phyloP scores from a whole-genome alignment of 2,797 vertebrate species.

The Naso thynnoides region DNA sequence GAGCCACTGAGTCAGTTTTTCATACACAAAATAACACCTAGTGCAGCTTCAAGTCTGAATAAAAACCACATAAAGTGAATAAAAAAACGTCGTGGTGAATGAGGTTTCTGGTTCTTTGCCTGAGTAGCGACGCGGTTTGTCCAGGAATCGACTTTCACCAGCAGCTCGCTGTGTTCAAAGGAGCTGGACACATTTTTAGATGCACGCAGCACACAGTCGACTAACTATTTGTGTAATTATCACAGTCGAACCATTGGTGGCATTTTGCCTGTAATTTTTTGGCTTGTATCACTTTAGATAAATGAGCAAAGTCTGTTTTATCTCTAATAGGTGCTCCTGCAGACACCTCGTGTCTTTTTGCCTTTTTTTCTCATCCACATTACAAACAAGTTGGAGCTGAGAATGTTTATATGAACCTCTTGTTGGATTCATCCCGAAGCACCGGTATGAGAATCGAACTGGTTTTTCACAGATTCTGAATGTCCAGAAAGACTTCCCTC shows the following conservation, averaged over 20 bases:
- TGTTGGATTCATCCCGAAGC: background rate
- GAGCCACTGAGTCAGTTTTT: background rate
- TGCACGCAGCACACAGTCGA: slow-evolving; percentile 14
- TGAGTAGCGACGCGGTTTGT: background rate
- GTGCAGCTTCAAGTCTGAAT: background rate
- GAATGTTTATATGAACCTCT: slow-evolving; percentile 15
- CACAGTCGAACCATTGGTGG: slow-evolving; percentile 43
- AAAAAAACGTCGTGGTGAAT: background rate
- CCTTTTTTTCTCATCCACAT: slow-evolving; percentile 23
- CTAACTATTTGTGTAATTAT: slow-evolving; percentile 41
- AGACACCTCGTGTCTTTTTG: slow-evolving; percentile 16
- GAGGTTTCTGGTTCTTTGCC: background rate
- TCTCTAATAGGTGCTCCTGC: slow-evolving; percentile 33
- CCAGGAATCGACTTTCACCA: slow-evolving; percentile 10
- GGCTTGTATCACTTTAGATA: slow-evolving; percentile 32
- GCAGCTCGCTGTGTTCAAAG: too few species aligned
- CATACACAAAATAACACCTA: background rate
- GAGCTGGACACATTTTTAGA: background rate
- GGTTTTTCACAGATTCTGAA: background rate
- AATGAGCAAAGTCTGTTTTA: slow-evolving; percentile 38
- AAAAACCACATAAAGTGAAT: background rate
- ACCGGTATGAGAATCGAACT: background rate
- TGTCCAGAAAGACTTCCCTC: slow-evolving; percentile 4
- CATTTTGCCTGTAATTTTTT: slow-evolving; percentile 32
- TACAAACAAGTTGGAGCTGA: slow-evolving; percentile 23